Conservation (phyloP, 1,140 invertebrate species). For the Dysdera silvatica region DNA sequence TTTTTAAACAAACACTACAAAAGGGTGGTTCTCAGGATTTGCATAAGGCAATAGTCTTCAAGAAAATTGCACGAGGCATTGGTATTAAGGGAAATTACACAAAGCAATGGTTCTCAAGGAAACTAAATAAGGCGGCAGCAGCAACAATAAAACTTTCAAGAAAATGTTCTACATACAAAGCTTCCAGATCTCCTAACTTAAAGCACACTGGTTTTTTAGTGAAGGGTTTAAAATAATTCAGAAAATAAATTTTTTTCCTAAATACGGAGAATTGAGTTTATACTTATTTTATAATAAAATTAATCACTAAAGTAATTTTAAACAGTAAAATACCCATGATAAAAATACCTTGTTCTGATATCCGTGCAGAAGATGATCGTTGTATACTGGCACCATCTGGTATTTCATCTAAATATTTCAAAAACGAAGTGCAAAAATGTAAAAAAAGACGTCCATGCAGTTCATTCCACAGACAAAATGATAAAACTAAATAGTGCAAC, state of each 20-base stretch:
- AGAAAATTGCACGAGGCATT: too few relatives aligned
- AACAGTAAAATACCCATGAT: background rate
- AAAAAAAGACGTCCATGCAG: background rate
- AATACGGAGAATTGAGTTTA: background rate
- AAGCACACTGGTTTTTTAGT: too few relatives aligned
- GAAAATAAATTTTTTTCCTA: background rate
- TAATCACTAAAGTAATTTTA: background rate
- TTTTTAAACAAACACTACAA: too few relatives aligned
- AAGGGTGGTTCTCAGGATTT: too few relatives aligned
- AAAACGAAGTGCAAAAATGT: slow-evolving; percentile 8
- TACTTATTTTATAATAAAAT: background rate
- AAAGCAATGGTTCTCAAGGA: too few relatives aligned
- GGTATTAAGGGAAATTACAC: too few relatives aligned
- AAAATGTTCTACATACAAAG: too few relatives aligned
- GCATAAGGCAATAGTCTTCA: too few relatives aligned
- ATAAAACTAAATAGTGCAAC: too few relatives aligned
- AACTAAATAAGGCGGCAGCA: too few relatives aligned
- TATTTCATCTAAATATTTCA: slow-evolving; percentile 11
- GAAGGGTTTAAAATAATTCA: background rate
- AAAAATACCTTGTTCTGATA: slow-evolving; percentile 35
- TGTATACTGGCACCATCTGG: slow-evolving; percentile 29
- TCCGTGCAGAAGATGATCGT: slow-evolving; percentile 34
- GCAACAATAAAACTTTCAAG: too few relatives aligned
- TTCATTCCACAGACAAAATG: slow-evolving; percentile 1
- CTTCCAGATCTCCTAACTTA: too few relatives aligned